Percentiles rank a stretch among this genome's conserved stretches.
These are phyloP conservation scores for Drosophila rellima DNA, from an alignment of 2,888 invertebrate genomes.

Conservation along the genomic window DNA sequence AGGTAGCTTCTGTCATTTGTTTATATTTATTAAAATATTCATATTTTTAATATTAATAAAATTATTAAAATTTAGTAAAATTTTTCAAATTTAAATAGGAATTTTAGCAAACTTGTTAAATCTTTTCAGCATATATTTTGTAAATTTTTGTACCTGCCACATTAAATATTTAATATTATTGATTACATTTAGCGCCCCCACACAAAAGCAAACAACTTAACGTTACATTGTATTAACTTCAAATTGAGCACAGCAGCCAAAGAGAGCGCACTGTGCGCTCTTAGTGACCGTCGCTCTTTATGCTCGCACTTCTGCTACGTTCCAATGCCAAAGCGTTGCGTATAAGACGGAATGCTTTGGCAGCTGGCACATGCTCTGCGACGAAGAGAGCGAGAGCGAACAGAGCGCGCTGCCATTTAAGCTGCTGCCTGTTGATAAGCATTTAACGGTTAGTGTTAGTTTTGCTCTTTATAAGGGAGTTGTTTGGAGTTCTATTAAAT, in stretches of 20 bases:
- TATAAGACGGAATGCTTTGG: slow-evolving; percentile 69
- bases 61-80: not conserved
- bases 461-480: not conserved
- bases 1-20: slow-evolving; percentile 36
- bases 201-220: slow-evolving; percentile 56
- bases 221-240: slow-evolving; percentile 78
- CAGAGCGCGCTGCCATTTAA: not conserved
- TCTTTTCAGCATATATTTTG: not conserved
- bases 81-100: too few relatives aligned
- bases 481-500: not conserved
- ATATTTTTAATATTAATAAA: not conserved
- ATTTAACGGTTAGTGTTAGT: slow-evolving; percentile 11
- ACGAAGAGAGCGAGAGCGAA: slow-evolving; percentile 1
- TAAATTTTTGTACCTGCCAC: slow-evolving; percentile 59
- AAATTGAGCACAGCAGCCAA: slow-evolving; percentile 6
- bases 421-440: slow-evolving; percentile 72
- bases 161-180: slow-evolving; percentile 85
- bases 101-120: too few relatives aligned
- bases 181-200: slow-evolving; percentile 76
- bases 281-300: slow-evolving; percentile 22
- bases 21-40: slow-evolving; percentile 13
- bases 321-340: slow-evolving; percentile 54
- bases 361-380: slow-evolving; percentile 33
- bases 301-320: not conserved
- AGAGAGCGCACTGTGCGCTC: slow-evolving; percentile 36